These are phyloP conservation scores for Sarcoramphus papa DNA, from an alignment of 2,797 vertebrate species.

Conservation along the genomic window DNA sequence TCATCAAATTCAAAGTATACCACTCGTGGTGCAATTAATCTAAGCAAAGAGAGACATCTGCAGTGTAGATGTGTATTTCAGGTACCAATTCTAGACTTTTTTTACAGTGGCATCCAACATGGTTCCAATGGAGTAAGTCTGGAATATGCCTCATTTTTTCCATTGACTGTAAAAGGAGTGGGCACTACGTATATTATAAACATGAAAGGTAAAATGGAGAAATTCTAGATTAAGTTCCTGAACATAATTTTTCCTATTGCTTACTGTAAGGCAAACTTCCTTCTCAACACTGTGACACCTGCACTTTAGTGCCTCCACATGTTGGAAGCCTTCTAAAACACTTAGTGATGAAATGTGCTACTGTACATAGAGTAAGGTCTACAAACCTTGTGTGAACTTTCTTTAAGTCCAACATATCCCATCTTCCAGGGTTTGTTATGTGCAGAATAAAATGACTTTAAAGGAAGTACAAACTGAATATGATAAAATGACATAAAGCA, in stretches of 20 bases:
- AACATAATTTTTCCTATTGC: not conserved
- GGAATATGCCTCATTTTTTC: not conserved
- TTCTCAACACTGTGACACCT: not conserved
- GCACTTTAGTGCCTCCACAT: not conserved
- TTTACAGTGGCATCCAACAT: not conserved
- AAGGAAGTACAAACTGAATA: slow-evolving; percentile 21
- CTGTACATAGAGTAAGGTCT: not conserved
- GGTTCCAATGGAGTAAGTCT: not conserved
- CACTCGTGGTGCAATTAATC: not conserved
- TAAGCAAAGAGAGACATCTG: not conserved
- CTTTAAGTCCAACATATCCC: not conserved
- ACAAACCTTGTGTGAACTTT: not conserved
- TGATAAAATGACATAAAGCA: slow-evolving; percentile 16
- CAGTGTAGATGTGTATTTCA: not conserved
- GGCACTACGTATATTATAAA: not conserved
- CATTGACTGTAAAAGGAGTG: not conserved
- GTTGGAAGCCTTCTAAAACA: not conserved
- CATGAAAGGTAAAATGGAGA: not conserved
- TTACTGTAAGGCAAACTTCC: not conserved
- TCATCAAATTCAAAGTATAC: not conserved
- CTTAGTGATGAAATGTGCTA: not conserved
- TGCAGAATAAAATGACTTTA: not conserved
- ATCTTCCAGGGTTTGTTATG: not conserved
- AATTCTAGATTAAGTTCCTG: not conserved
- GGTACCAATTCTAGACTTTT: not conserved